A percentile compares a stretch with the other conserved stretches of the same genome.
phyloP scores from a whole-genome alignment of 1,140 invertebrate genomes.

The Antheraea pernyi region DNA sequence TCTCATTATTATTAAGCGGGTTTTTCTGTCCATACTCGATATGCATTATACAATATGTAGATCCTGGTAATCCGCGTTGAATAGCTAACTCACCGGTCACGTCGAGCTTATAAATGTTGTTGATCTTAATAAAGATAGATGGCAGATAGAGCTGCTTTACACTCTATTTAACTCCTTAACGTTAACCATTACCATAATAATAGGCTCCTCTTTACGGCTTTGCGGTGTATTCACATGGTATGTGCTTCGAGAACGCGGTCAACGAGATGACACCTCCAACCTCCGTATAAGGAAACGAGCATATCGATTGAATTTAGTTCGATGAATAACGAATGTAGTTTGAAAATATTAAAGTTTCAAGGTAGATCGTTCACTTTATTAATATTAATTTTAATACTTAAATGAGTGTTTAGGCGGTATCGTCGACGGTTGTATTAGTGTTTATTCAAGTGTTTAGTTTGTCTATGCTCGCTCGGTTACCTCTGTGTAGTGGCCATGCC shows the following conservation, averaged over 20 bases:
- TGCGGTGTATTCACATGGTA: neutral
- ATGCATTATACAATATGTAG: conserved; percentile 8
- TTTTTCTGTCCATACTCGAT: neutral
- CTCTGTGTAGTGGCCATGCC: neutral
- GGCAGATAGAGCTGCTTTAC: conserved; percentile 36
- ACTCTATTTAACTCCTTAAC: conserved; percentile 38
- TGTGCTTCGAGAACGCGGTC: neutral
- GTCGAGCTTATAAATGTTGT: conserved; percentile 29
- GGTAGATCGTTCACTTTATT: neutral
- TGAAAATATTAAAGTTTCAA: neutral
- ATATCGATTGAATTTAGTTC: neutral
- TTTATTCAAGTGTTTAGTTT: neutral
- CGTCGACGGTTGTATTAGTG: neutral
- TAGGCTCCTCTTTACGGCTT: neutral
- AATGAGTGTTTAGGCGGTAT: neutral
- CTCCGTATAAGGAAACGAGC: neutral
- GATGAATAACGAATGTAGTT: neutral
- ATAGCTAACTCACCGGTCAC: conserved; percentile 21
- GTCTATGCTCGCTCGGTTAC: neutral
- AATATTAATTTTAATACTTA: neutral
- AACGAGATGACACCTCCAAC: neutral
- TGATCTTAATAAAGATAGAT: conserved; percentile 44
- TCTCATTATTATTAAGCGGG: neutral
- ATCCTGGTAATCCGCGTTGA: conserved; percentile 33
- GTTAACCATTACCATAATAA: conserved; percentile 12